Base-by-base conservation (phyloP, 2,888 invertebrate genomes). In the Coelinius sp. region DNA sequence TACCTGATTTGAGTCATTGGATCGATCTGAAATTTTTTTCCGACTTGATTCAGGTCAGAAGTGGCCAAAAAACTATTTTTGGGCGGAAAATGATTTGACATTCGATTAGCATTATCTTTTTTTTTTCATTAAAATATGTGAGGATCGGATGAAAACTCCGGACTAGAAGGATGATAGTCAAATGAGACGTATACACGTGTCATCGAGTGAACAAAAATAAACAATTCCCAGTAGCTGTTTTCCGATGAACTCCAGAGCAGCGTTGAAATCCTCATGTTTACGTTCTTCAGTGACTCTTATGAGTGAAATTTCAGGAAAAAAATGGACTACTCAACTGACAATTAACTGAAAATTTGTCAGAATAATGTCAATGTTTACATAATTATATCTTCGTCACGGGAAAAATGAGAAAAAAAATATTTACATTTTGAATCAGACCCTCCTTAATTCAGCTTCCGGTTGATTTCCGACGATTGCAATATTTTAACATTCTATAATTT, bases 201-300 rank as follows among this genome's bases (percentile, higher is more conserved):
- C 77, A 75, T 76, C 74, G 72, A 72, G 35, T 27, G 35, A 65
- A 71, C 65, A 66, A 74, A 77, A 76, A 75, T 75, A 77, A 77
- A 77, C 80, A 84, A 84, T 84, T 83, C 77, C 74, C 75, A 65
- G 81, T 80, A 80, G 82, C 82, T 80, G 82, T 78, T 79, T 75
- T 73, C 75, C 78, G 85, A 85, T 77, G 78, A 73, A 81, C 76
- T 75, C 77, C 85, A 85, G 85, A 84, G 71, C 62, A 38, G 46
- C 71, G 59, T 62, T 56, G 49, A 53, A 24, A 27, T 74, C 75
- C 71, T 75, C 68, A 69, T 77, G 74, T 77, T 77, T 77, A 77
- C 70, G 22, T 75, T 66, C 72, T 63, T 59, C 65, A 70, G 59
- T 71, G 71, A 64, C 69, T 67, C 70, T 22, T 49, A 27, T 22